phyloP scores from a whole-genome alignment of 2,888 invertebrate species.

The Neoitamus cyanurus region DNA sequence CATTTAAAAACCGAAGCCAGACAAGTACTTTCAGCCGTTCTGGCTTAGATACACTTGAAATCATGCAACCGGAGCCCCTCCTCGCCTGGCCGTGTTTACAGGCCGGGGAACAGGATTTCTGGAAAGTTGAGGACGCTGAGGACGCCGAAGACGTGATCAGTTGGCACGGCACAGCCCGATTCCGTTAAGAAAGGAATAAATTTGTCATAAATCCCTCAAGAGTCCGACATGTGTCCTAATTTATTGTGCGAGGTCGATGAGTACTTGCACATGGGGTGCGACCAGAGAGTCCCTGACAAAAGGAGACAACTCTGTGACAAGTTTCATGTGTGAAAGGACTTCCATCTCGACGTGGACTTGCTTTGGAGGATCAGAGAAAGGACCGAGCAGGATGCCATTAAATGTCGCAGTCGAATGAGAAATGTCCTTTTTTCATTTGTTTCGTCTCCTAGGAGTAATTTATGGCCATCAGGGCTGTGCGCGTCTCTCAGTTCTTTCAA shows the following conservation, averaged over 20 bases:
- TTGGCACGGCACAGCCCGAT: neutral
- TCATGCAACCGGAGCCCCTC: constrained; percentile 1
- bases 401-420: constrained; percentile 52
- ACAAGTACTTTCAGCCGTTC: constrained; percentile 22
- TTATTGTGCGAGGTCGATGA: constrained; percentile 51
- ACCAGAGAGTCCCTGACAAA: constrained; percentile 43
- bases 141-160: constrained; percentile 21
- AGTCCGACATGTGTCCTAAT: constrained; percentile 54
- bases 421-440: constrained; percentile 51
- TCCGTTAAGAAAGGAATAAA: constrained; percentile 53
- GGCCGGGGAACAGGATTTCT: constrained; percentile 8
- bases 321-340: constrained; percentile 51
- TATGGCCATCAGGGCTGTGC: constrained; percentile 48
- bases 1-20: constrained; percentile 35
- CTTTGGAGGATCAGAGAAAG: constrained; percentile 47
- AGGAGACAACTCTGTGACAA: constrained; percentile 49
- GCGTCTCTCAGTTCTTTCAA: neutral
- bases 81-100: neutral
- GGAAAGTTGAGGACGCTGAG: constrained; percentile 16
- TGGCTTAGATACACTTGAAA: constrained; percentile 10
- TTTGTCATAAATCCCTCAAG: constrained; percentile 56
- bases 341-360: neutral
- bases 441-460: constrained; percentile 46
- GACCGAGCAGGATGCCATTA: constrained; percentile 50
- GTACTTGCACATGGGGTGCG: constrained; percentile 50